Evolutionary conservation across 1,140 invertebrate genomes (phyloP).

Genomic region (Drosophila sturtevanti): DNA sequence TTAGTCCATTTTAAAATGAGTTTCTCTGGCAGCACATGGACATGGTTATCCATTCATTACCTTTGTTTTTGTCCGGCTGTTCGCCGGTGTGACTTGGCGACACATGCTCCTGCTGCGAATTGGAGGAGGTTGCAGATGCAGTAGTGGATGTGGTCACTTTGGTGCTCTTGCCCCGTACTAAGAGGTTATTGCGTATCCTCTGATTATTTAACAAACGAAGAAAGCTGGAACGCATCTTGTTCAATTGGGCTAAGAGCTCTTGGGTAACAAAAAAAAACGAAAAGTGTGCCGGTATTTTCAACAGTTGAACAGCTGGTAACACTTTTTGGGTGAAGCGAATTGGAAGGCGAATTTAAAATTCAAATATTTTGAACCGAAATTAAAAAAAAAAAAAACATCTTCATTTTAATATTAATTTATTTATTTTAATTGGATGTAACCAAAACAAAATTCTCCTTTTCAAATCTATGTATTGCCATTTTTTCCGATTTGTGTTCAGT

Average conservation of each 20-base stretch:
- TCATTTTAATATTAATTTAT: too few species aligned
- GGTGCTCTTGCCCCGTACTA: conserved; percentile 31
- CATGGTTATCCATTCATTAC: background rate
- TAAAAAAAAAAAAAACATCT: too few species aligned
- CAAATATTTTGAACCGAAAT: too few species aligned
- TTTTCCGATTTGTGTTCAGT: too few species aligned
- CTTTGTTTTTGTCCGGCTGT: conserved; percentile 6
- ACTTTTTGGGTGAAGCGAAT: too few species aligned
- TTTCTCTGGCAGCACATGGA: background rate
- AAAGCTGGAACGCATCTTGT: conserved; percentile 52
- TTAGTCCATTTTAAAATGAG: background rate
- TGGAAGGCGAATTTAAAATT: too few species aligned
- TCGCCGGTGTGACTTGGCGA: conserved; percentile 3
- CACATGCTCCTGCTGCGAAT: conserved; percentile 16
- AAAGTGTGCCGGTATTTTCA: background rate
- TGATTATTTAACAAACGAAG: conserved; percentile 37
- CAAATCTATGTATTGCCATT: too few species aligned
- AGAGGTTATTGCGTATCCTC: conserved; percentile 9
- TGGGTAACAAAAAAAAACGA: background rate
- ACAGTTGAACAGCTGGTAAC: too few species aligned
- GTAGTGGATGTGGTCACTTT: conserved; percentile 21
- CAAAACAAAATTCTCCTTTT: too few species aligned
- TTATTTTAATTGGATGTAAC: too few species aligned
- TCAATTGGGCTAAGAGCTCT: background rate
- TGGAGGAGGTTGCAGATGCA: background rate